Percentiles rank a stretch among this genome's conserved stretches.
Conservation (phyloP, 2,113 vertebrate species). For the Zingel zingel region DNA sequence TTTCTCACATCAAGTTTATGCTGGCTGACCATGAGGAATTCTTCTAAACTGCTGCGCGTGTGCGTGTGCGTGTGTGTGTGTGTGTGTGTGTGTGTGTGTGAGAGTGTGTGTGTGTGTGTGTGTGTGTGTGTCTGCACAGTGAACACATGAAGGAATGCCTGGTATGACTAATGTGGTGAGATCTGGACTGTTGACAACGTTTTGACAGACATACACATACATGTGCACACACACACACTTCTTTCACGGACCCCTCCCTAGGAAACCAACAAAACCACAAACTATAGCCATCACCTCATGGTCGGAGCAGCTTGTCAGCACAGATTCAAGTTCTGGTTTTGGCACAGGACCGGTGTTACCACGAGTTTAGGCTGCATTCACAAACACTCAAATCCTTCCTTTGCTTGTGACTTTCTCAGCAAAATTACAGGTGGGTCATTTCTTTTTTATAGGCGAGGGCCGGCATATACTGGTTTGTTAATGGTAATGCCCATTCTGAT, state of each 20-base stretch:
- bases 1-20: constrained; percentile 60
- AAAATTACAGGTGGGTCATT: not conserved
- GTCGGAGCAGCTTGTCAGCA: constrained; percentile 18
- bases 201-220: constrained; percentile 37
- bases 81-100: constrained; percentile 22
- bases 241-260: constrained; percentile 60
- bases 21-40: constrained; percentile 67
- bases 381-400: not conserved
- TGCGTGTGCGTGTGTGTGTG: not conserved
- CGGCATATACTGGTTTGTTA: not conserved
- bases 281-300: constrained; percentile 33
- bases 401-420: not conserved
- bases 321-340: constrained; percentile 48
- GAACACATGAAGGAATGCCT: constrained; percentile 70
- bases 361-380: constrained; percentile 6
- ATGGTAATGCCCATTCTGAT: not conserved
- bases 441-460: not conserved
- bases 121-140: not conserved
- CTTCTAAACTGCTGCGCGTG: constrained; percentile 19
- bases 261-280: constrained; percentile 60
- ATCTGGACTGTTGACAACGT: constrained; percentile 66
- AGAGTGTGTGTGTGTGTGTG: constrained; percentile 33
- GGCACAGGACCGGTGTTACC: not conserved
- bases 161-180: constrained; percentile 71
- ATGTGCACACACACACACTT: constrained; percentile 24